Percentiles rank a stretch among this genome's conserved stretches.
These are phyloP conservation scores for Hirtodrosophila alboralis DNA, from an alignment of 2,888 invertebrate species.

Conservation along the genomic window DNA sequence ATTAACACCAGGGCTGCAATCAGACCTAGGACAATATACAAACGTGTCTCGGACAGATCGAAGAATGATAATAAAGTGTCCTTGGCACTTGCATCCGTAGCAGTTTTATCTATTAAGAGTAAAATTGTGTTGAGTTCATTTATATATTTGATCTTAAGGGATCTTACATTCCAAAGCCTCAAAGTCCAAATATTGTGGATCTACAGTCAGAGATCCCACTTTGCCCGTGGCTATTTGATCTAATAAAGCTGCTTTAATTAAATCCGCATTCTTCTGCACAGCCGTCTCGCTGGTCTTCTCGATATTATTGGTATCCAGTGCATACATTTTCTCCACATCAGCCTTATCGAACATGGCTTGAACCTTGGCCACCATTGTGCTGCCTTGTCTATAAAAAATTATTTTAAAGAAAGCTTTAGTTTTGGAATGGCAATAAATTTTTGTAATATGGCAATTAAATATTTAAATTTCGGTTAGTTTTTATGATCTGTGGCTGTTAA, in stretches of 20 bases:
- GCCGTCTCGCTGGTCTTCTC: slow-evolving; percentile 60
- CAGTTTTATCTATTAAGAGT: slow-evolving; percentile 64
- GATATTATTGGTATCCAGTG: slow-evolving; percentile 80
- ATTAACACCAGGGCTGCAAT: slow-evolving; percentile 91
- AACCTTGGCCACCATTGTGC: slow-evolving; percentile 90
- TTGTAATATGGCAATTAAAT: too few relatives aligned
- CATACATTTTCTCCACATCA: slow-evolving; percentile 86
- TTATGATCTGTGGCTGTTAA: too few relatives aligned
- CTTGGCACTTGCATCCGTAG: slow-evolving; percentile 62
- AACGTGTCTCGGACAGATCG: slow-evolving; percentile 89
- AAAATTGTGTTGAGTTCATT: background rate
- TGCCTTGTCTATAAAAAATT: slow-evolving; percentile 87
- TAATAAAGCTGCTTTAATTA: slow-evolving; percentile 86
- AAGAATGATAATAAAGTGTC: slow-evolving; percentile 86
- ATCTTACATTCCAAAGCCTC: slow-evolving; percentile 89
- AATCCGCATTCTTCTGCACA: slow-evolving; percentile 71
- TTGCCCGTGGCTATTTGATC: slow-evolving; percentile 89
- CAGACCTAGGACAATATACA: slow-evolving; percentile 93
- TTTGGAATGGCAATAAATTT: too few relatives aligned
- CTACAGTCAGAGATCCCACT: slow-evolving; percentile 91
- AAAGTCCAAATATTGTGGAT: slow-evolving; percentile 91
- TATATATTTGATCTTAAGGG: accelerated
- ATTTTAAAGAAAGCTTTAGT: too few relatives aligned
- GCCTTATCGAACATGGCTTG: slow-evolving; percentile 90
- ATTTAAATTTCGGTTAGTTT: background rate